Conservation (phyloP, 2,113 vertebrate species). For the Oriolus oriolus region DNA sequence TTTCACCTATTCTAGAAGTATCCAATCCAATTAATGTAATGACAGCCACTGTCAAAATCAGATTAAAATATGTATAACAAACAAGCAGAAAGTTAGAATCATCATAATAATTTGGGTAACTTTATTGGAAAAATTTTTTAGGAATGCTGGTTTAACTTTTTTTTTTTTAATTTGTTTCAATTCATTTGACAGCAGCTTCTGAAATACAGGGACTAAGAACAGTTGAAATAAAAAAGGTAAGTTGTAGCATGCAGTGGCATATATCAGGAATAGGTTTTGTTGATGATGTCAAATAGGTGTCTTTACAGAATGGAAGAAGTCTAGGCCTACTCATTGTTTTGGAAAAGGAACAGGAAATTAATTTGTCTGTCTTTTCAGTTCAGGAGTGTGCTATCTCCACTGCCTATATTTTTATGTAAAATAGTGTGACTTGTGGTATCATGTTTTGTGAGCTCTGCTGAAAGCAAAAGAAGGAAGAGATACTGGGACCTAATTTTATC, state of each 20-base stretch:
- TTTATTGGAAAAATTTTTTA: not conserved
- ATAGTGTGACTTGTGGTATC: not conserved
- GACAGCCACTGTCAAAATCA: not conserved
- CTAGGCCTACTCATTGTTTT: not conserved
- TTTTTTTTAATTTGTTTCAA: not conserved
- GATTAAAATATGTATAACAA: not conserved
- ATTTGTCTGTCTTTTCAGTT: not conserved
- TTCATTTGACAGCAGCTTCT: conserved; percentile 65
- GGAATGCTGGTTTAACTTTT: not conserved
- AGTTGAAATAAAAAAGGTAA: conserved; percentile 91
- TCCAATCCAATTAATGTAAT: not conserved
- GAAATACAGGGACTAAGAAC: conserved; percentile 86
- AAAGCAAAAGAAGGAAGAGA: not conserved
- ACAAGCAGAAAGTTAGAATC: not conserved
- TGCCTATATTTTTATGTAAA: not conserved
- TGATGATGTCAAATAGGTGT: not conserved
- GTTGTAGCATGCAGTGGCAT: not conserved
- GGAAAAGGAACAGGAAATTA: not conserved
- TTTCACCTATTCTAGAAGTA: not conserved
- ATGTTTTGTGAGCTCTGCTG: not conserved
- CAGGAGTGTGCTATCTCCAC: not conserved
- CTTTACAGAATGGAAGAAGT: not conserved
- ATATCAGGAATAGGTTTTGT: not conserved
- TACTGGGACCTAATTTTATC: not conserved
- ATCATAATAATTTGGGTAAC: not conserved